These are phyloP conservation scores for Apistogramma diplotaenia DNA, from an alignment of 2,113 vertebrate species.

Conservation along the genomic window DNA sequence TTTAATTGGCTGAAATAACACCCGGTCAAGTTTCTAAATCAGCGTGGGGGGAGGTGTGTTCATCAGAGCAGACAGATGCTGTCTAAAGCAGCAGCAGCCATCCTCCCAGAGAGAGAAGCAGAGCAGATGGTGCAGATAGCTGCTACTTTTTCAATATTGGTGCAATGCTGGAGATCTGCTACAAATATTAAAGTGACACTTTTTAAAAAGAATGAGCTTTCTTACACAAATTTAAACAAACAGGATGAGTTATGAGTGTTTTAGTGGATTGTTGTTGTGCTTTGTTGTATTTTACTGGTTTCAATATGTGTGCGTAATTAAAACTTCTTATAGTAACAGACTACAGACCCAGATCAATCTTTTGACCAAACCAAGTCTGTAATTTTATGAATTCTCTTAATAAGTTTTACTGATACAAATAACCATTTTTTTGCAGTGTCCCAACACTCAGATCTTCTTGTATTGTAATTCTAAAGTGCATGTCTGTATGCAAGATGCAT, in stretches of 20 bases:
- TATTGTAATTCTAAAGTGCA: background rate
- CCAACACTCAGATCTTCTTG: background rate
- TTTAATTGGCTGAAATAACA: background rate
- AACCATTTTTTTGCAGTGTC: background rate
- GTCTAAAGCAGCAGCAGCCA: background rate
- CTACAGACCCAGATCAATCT: background rate
- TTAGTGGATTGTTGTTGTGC: background rate
- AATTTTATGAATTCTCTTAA: background rate
- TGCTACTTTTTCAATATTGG: rapidly evolving
- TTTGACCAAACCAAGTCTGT: background rate
- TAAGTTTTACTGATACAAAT: background rate
- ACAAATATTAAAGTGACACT: background rate
- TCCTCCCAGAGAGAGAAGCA: background rate
- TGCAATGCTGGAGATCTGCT: background rate
- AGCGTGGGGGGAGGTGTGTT: background rate
- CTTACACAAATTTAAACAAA: background rate
- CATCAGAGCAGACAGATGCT: background rate
- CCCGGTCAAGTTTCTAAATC: background rate
- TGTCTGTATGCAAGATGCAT: too few relatives aligned
- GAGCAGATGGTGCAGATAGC: background rate
- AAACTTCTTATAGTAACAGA: background rate
- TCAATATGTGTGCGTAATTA: background rate
- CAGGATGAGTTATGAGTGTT: background rate
- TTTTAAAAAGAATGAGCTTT: background rate
- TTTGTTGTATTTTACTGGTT: too few relatives aligned